Evolutionary conservation across 1,140 invertebrate genomes (phyloP).

Genomic region (Aplysia californica): DNA sequence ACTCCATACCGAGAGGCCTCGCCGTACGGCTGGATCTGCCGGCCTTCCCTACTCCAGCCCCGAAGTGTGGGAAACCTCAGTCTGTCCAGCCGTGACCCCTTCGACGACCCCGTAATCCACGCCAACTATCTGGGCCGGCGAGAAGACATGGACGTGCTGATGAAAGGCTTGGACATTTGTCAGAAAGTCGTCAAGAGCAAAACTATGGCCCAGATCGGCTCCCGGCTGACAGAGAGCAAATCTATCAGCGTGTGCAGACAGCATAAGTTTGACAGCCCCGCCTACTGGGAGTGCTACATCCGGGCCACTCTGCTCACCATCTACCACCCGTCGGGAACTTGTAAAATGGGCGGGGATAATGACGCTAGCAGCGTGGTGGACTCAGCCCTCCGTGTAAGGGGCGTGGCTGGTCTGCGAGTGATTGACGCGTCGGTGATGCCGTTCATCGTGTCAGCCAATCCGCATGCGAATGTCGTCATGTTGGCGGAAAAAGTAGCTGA

Average conservation of each 20-base stretch:
- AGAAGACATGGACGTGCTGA: neutral
- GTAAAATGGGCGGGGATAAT: constrained; percentile 91
- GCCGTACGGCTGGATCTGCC: neutral
- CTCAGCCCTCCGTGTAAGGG: constrained; percentile 70
- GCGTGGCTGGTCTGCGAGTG: constrained; percentile 38
- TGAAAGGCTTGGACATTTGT: neutral
- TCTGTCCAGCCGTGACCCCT: neutral
- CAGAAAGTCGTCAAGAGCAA: constrained; percentile 8
- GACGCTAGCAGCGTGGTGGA: constrained; percentile 89
- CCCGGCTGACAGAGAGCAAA: neutral
- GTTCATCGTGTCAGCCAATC: constrained; percentile 74
- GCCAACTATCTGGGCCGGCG: neutral
- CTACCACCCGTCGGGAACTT: constrained; percentile 89
- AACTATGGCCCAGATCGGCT: neutral
- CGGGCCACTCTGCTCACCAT: constrained; percentile 72
- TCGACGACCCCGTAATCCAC: neutral
- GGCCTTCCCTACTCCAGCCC: neutral
- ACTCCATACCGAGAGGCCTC: neutral
- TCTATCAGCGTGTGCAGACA: neutral
- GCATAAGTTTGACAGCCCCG: constrained; percentile 40
- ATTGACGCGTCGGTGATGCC: constrained; percentile 54
- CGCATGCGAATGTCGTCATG: constrained; percentile 85
- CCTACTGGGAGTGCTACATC: constrained; percentile 62
- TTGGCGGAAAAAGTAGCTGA: constrained; percentile 89
- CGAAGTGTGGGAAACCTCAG: neutral